Base-by-base conservation (phyloP, 2,113 vertebrate genomes). In the Gnathonemus longibarbis region DNA sequence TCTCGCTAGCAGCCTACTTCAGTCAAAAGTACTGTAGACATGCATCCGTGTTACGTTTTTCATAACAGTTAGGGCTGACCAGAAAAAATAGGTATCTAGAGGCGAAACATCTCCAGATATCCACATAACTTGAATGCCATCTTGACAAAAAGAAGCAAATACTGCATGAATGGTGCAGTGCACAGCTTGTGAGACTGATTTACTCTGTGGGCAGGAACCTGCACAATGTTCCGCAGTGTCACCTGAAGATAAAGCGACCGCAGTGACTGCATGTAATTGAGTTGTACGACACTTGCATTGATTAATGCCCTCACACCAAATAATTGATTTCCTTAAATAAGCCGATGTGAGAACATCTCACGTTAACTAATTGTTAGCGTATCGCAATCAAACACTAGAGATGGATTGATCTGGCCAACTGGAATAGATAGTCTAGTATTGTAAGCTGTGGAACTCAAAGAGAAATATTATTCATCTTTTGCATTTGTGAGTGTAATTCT, bases 261-360 rank as follows among this genome's bases (percentile, higher is more conserved):
- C 83, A 45, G 83, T 48, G 45, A n/a, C 83, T n/a, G 46, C 42
- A 24, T 84, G 39, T 46, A 84, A 84, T 84, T 84, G 19, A 84
- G 83, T 48, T 24, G 83, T 10, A 84, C 45, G 83, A n/a, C 83
- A 84, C 35, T n/a, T 24, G 83, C 39, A 19, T 84, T 84, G 83
- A 84, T 48, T 84, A 84, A 84, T 46, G 83, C 42, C 83, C 45
- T n/a, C 21, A 45, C 83, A 45, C 39, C 45, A 84, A 45, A 84
- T 48, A 84, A 84, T 84, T 48, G 83, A 84, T 84, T 84, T 84
- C 24, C 83, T 46, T 46, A 84, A 84, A 84, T 84, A 84, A 84
- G 83, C 39, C 24, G 45, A 84, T 45, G 45, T 84, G 83, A 84
- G 21, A 84, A 21, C 83, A 46, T 84, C 45, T 46, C 19, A 84